A percentile compares a stretch with the other conserved stretches of the same genome.
These are phyloP conservation scores for Drosophila trapezifrons DNA, from an alignment of 1,140 invertebrate genomes.

Conservation along the genomic window DNA sequence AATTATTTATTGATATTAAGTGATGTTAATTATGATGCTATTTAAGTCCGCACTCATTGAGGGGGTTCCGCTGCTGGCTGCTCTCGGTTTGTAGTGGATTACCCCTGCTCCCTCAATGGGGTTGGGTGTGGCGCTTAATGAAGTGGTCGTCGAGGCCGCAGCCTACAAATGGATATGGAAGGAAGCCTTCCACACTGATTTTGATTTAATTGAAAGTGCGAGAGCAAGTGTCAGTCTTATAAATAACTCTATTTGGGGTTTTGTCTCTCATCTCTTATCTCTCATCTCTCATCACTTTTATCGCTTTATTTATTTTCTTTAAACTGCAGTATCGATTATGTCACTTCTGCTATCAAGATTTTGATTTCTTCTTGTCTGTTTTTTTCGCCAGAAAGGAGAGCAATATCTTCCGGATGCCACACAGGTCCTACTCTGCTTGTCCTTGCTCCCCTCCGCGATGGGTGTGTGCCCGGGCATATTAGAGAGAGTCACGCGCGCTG, in stretches of 20 bases:
- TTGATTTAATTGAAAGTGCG: constrained; percentile 2
- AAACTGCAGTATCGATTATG: constrained; percentile 7
- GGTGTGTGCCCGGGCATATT: constrained; percentile 21
- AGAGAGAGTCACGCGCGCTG: constrained; percentile 31
- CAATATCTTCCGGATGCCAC: constrained; percentile 1
- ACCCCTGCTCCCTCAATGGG: not conserved
- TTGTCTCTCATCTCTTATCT: not conserved
- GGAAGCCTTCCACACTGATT: not conserved
- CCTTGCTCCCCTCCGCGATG: not conserved
- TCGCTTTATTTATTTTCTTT: not conserved
- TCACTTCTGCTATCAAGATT: not conserved
- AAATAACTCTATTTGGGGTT: constrained; percentile 4
- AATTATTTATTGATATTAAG: constrained; percentile 78
- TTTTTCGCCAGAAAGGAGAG: not conserved
- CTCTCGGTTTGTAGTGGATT: constrained; percentile 16
- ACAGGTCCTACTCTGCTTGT: constrained; percentile 2
- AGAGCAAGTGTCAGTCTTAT: not conserved
- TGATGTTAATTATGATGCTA: constrained; percentile 74
- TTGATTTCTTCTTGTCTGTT: not conserved
- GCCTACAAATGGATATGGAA: constrained; percentile 4
- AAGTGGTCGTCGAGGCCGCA: constrained; percentile 13
- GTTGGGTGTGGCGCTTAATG: constrained; percentile 26
- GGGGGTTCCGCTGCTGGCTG: not conserved
- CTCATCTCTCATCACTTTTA: not conserved
- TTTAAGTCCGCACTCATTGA: constrained; percentile 38